phyloP scores from a whole-genome alignment of 2,113 vertebrate genomes.

The Grammatotria lemairii region DNA sequence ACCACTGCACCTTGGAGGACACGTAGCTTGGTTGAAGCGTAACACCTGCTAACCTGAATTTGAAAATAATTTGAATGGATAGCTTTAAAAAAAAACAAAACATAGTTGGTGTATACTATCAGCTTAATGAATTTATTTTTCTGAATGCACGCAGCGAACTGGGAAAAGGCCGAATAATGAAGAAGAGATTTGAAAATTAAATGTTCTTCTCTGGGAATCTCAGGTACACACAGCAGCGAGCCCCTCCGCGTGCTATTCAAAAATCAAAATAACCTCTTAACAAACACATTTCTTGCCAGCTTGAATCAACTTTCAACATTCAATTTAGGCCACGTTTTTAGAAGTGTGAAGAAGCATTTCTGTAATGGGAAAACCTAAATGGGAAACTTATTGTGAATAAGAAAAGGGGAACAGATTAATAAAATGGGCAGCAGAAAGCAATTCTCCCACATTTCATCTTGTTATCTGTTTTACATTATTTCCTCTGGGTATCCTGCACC shows the following conservation, averaged over 20 bases:
- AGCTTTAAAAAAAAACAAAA: background rate
- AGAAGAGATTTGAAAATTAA: constrained; percentile 24
- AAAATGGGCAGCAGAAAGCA: constrained; percentile 73
- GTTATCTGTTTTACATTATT: constrained; percentile 86
- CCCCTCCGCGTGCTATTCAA: background rate
- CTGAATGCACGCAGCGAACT: background rate
- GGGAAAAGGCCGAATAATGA: constrained; percentile 24
- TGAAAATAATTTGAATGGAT: background rate
- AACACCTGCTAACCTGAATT: background rate
- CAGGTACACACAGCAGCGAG: background rate
- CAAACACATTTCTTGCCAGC: constrained; percentile 20
- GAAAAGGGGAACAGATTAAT: constrained; percentile 73
- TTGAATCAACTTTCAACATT: constrained; percentile 48
- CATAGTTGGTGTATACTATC: constrained; percentile 1
- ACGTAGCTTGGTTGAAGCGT: background rate
- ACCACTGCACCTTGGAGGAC: background rate
- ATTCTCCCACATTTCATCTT: constrained; percentile 80
- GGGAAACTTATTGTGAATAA: constrained; percentile 72
- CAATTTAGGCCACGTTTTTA: constrained; percentile 58
- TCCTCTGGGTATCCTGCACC: constrained; percentile 72
- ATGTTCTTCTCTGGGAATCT: background rate
- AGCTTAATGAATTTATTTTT: constrained; percentile 12
- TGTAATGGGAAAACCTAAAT: constrained; percentile 68
- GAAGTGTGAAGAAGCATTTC: constrained; percentile 1
- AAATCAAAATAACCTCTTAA: constrained; percentile 46